These are phyloP conservation scores for Phenganax marumi DNA, from an alignment of 92 coral and sea anemone species.

Conservation along the genomic window DNA sequence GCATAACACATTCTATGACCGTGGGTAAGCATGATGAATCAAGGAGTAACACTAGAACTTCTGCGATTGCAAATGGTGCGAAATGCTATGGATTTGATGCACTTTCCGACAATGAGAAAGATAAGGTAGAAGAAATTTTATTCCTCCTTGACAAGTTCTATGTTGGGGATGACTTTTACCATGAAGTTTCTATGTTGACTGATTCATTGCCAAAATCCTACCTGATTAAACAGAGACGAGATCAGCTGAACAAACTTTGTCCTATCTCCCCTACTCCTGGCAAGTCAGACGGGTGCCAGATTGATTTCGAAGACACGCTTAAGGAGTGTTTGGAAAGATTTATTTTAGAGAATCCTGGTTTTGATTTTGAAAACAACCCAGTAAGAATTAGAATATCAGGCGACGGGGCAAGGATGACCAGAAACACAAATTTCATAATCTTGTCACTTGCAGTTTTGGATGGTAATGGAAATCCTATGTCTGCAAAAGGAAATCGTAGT, in stretches of 20 bases:
- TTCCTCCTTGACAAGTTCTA: constrained; percentile 31
- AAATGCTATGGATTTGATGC: constrained; percentile 13
- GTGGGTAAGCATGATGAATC: neutral
- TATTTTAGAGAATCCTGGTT: constrained; percentile 29
- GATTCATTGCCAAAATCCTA: constrained; percentile 35
- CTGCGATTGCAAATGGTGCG: neutral
- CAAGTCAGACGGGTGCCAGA: constrained; percentile 60
- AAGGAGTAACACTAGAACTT: neutral
- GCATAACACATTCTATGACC: constrained; percentile 16
- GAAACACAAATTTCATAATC: constrained; percentile 33
- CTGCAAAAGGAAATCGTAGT: constrained; percentile 50
- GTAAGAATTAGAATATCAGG: constrained; percentile 53
- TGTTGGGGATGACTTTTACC: constrained; percentile 30
- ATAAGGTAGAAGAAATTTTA: constrained; percentile 29
- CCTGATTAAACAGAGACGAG: constrained; percentile 63
- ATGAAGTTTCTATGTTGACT: neutral
- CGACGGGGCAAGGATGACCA: constrained; percentile 34
- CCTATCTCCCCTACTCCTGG: constrained; percentile 66
- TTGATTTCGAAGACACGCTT: constrained; percentile 45
- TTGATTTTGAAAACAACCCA: constrained; percentile 32
- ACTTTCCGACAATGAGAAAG: neutral
- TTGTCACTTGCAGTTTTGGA: constrained; percentile 27
- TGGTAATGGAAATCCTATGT: constrained; percentile 23
- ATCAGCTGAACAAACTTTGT: constrained; percentile 61
- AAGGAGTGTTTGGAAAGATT: constrained; percentile 31